phyloP scores from a whole-genome alignment of 2,797 vertebrate genomes.

The Hafferia zeledoni region DNA sequence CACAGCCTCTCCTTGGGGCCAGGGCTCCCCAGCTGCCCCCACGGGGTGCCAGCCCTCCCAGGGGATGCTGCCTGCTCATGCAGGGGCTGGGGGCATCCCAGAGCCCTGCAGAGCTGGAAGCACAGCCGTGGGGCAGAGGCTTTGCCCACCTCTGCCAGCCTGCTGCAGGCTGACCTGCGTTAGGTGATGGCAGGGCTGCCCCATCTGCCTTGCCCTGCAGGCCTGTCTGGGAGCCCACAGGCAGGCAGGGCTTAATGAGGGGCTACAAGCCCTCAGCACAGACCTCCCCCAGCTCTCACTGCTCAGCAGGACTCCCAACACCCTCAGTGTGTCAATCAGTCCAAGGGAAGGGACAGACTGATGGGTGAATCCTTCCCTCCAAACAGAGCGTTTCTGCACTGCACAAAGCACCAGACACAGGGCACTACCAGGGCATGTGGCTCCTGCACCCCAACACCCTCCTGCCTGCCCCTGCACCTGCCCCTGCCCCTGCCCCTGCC shows the following conservation, averaged over 20 bases:
- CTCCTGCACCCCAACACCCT: background rate
- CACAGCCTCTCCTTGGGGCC: background rate
- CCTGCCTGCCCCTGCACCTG: background rate
- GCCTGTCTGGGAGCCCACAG: background rate
- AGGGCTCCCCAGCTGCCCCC: background rate
- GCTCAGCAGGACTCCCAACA: background rate
- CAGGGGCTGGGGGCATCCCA: background rate
- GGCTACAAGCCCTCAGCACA: background rate
- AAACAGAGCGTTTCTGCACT: background rate
- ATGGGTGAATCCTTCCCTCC: background rate
- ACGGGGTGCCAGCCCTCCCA: background rate
- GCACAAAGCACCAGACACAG: background rate
- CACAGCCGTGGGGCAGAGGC: fast-evolving
- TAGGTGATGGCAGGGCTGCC: background rate
- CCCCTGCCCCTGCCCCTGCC: background rate
- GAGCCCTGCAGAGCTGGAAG: background rate
- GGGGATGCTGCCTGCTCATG: fast-evolving
- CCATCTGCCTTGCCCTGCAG: background rate
- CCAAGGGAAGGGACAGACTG: background rate
- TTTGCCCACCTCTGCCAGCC: background rate
- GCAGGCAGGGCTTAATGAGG: background rate
- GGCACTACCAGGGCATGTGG: background rate
- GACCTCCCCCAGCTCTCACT: background rate
- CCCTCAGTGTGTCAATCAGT: background rate
- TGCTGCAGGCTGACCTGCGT: background rate